These are phyloP conservation scores for Syrista parreyssii DNA, from an alignment of 2,888 invertebrate genomes.

Conservation along the genomic window DNA sequence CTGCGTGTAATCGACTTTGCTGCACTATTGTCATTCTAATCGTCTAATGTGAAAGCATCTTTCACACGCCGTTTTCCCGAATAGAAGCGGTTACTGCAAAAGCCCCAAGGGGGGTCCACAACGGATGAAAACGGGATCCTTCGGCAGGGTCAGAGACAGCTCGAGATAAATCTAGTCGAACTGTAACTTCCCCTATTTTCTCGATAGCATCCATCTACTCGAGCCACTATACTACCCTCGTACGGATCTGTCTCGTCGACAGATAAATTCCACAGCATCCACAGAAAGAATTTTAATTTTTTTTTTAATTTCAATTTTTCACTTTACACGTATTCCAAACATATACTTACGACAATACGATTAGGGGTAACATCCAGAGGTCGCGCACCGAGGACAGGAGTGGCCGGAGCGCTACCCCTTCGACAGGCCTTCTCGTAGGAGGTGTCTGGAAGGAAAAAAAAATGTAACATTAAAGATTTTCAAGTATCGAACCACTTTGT, in stretches of 20 bases:
- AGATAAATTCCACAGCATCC: background rate
- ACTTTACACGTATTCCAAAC: background rate
- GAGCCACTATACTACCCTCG: background rate
- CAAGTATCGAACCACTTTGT: background rate
- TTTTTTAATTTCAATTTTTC: background rate
- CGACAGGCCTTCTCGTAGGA: slow-evolving; percentile 92
- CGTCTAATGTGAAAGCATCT: background rate
- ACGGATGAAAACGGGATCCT: background rate
- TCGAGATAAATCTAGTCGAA: background rate
- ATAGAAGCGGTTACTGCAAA: background rate
- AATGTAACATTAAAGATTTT: background rate
- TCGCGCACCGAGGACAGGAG: slow-evolving; percentile 79
- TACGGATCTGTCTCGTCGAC: background rate
- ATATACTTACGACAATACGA: slow-evolving; percentile 77
- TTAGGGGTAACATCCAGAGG: slow-evolving; percentile 81
- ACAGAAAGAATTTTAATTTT: background rate
- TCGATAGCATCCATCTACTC: background rate
- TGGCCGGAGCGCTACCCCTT: slow-evolving; percentile 85
- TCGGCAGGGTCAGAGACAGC: background rate
- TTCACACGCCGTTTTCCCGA: background rate
- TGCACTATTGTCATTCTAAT: slow-evolving; percentile 22
- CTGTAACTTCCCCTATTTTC: background rate
- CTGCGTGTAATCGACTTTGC: slow-evolving; percentile 15
- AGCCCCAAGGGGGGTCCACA: background rate
- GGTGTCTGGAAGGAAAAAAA: slow-evolving; percentile 73